phyloP scores from a whole-genome alignment of 2,797 vertebrate genomes.

The Muraenolepis orangiensis region DNA sequence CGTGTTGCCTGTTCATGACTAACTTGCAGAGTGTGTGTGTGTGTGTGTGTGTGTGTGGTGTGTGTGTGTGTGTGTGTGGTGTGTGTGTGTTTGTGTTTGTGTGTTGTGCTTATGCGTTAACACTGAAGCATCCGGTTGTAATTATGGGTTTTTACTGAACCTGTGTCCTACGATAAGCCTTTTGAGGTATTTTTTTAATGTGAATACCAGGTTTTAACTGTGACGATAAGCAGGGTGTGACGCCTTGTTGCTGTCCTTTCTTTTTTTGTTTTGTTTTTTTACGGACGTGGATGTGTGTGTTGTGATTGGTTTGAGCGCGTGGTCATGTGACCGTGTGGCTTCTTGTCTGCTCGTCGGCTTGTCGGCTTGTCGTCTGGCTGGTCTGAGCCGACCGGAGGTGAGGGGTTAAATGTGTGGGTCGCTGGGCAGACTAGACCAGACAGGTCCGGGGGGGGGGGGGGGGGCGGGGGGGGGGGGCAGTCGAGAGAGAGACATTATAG shows the following conservation, averaged over 20 bases:
- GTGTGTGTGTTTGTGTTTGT: constrained; percentile 10
- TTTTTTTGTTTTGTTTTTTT: too few relatives aligned
- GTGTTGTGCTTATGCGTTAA: background rate
- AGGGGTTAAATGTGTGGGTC: background rate
- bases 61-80: constrained; percentile 14
- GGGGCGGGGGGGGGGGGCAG: constrained; percentile 16
- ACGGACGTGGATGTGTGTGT: background rate
- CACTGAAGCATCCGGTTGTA: background rate
- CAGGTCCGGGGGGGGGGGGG: constrained; percentile 35
- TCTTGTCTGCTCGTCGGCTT: too few relatives aligned
- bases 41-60: constrained; percentile 24
- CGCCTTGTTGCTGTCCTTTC: background rate
- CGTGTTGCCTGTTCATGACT: background rate
- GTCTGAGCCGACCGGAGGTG: constrained; percentile 8
- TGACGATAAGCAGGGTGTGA: background rate
- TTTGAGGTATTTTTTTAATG: background rate
- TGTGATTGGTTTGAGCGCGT: constrained; percentile 9
- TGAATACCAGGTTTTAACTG: background rate
- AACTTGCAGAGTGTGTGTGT: background rate
- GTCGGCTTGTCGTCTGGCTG: too few relatives aligned
- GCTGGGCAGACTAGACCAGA: constrained; percentile 39
- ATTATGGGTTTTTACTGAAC: background rate
- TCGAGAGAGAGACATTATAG: constrained; percentile 76
- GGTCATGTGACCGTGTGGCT: too few relatives aligned
- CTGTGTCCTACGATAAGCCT: background rate